Conservation (phyloP, 2,113 vertebrate species). For the Promerops cafer region DNA sequence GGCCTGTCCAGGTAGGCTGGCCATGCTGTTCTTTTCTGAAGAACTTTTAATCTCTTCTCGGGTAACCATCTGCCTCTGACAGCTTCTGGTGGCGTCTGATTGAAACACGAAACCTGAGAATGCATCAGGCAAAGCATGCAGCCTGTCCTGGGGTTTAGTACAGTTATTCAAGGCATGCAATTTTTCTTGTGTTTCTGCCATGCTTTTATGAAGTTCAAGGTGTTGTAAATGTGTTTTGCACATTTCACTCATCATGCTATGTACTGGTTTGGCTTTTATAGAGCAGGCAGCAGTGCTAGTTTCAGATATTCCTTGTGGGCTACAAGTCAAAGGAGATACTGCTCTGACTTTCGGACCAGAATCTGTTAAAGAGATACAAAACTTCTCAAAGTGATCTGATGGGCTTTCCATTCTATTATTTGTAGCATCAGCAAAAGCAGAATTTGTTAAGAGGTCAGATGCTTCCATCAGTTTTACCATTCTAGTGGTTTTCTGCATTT, state of each 20-base stretch:
- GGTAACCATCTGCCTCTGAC: constrained; percentile 75
- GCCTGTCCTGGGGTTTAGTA: constrained; percentile 73
- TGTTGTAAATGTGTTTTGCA: constrained; percentile 61
- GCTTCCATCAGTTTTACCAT: constrained; percentile 9
- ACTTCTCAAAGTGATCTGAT: constrained; percentile 59
- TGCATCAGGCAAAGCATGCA: constrained; percentile 76
- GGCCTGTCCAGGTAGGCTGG: constrained; percentile 75
- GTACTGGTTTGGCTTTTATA: constrained; percentile 45
- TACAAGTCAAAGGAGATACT: constrained; percentile 66
- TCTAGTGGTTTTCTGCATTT: constrained; percentile 58
- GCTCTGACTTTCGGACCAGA: constrained; percentile 53
- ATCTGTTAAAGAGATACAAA: constrained; percentile 49
- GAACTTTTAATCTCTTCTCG: constrained; percentile 81
- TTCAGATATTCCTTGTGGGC: constrained; percentile 61
- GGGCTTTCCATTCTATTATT: constrained; percentile 46
- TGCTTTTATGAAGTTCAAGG: constrained; percentile 61
- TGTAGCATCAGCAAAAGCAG: constrained; percentile 52
- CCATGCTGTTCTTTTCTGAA: constrained; percentile 76
- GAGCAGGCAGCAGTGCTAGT: constrained; percentile 52
- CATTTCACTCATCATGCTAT: constrained; percentile 52
- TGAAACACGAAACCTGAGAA: constrained; percentile 73
- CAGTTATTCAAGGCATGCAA: constrained; percentile 78
- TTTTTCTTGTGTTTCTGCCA: constrained; percentile 69
- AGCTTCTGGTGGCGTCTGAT: constrained; percentile 71
- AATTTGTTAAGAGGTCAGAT: constrained; percentile 51